Evolutionary conservation across 2,888 invertebrate species (phyloP).

Genomic region (Polia nebulosa): DNA sequence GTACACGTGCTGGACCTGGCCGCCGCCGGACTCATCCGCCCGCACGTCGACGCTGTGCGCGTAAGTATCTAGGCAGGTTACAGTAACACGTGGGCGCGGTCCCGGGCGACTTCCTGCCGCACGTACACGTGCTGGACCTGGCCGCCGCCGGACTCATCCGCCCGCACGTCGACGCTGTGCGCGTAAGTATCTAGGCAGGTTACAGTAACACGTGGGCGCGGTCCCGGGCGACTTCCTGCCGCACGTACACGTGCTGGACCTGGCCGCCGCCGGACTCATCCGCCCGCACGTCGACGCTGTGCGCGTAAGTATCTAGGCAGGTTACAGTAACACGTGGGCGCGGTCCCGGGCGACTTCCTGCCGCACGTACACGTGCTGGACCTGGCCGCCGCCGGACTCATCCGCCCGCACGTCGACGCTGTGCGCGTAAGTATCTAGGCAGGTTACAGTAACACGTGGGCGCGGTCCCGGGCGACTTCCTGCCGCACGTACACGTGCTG

Average conservation of each 20-base stretch:
- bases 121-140: slow-evolving; percentile 98
- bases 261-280: slow-evolving; percentile 97
- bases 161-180: slow-evolving; percentile 98
- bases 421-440: slow-evolving; percentile 92
- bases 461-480: too few species aligned
- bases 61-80: slow-evolving; percentile 90
- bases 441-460: too few species aligned
- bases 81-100: too few species aligned
- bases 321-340: too few species aligned
- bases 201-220: too few species aligned
- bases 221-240: too few species aligned
- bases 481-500: slow-evolving; percentile 97
- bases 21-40: slow-evolving; percentile 97
- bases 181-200: slow-evolving; percentile 91
- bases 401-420: slow-evolving; percentile 99
- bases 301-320: slow-evolving; percentile 91
- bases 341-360: too few species aligned
- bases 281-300: slow-evolving; percentile 99
- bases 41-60: slow-evolving; percentile 98
- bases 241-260: slow-evolving; percentile 97
- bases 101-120: slow-evolving; percentile 94
- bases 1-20: slow-evolving; percentile 98
- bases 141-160: slow-evolving; percentile 98
- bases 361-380: slow-evolving; percentile 98
- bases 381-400: slow-evolving; percentile 97